Conservation (phyloP, 2,113 vertebrate genomes). For the Talpa occidentalis region DNA sequence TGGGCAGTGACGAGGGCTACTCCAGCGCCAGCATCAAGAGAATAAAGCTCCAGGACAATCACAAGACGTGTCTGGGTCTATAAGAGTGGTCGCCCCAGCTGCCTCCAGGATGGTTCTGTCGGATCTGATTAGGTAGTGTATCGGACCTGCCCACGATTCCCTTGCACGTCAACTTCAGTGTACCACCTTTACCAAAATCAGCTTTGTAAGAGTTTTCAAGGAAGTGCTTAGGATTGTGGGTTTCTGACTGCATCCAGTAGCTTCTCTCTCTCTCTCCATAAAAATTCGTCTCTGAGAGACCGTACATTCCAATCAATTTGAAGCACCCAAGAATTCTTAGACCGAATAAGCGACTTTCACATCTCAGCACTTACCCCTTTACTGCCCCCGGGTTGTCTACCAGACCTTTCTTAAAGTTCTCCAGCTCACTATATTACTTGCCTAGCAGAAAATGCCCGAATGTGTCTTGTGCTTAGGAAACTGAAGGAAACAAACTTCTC, state of each 20-base stretch:
- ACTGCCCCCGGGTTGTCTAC: slow-evolving; percentile 16
- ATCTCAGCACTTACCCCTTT: neutral
- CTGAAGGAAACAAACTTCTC: slow-evolving; percentile 6
- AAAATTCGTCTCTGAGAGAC: slow-evolving; percentile 67
- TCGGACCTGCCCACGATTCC: slow-evolving; percentile 73
- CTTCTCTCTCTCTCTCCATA: slow-evolving; percentile 61
- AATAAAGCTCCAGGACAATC: slow-evolving; percentile 87
- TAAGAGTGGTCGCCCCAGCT: slow-evolving; percentile 82
- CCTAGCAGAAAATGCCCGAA: slow-evolving; percentile 38
- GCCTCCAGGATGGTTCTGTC: neutral
- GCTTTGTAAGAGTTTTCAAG: slow-evolving; percentile 69
- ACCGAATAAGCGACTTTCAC: slow-evolving; percentile 41
- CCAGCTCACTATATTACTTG: slow-evolving; percentile 32
- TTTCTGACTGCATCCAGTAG: slow-evolving; percentile 54
- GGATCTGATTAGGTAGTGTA: slow-evolving; percentile 78
- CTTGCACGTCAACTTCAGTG: slow-evolving; percentile 72
- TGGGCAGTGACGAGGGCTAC: slow-evolving; percentile 96
- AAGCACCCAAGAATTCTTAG: slow-evolving; percentile 56
- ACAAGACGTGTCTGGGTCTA: slow-evolving; percentile 86
- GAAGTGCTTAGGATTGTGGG: slow-evolving; percentile 72
- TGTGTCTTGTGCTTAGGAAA: slow-evolving; percentile 49
- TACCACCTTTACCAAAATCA: slow-evolving; percentile 65
- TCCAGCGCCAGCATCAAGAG: slow-evolving; percentile 91
- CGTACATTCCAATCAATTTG: slow-evolving; percentile 77
- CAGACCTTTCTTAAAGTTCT: slow-evolving; percentile 3